Evolutionary conservation across 1,140 invertebrate genomes (phyloP).

Genomic region (Drosophila arizonae): DNA sequence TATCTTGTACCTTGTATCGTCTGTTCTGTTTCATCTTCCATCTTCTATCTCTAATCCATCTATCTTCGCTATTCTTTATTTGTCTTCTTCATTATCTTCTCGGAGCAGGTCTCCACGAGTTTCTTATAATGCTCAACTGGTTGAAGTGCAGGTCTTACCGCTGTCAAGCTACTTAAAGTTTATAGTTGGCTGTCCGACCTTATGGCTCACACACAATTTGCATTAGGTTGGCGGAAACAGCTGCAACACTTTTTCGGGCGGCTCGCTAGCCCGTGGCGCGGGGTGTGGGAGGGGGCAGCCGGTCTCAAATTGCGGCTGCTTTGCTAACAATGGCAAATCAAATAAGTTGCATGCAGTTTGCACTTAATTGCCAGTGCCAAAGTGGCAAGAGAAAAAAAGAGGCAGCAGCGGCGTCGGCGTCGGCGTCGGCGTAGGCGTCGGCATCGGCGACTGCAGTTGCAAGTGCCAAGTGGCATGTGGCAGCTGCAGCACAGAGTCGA

Average conservation of each 20-base stretch:
- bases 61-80: no score
- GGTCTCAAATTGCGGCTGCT: conserved; percentile 41
- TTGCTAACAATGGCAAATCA: conserved; percentile 54
- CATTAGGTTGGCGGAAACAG: conserved; percentile 22
- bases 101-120: neutral
- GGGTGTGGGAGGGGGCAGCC: neutral
- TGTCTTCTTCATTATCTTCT: neutral
- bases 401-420: neutral
- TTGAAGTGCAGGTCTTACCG: neutral
- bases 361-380: conserved; percentile 76
- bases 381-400: conserved; percentile 57
- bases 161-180: neutral
- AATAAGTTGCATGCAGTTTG: conserved; percentile 59
- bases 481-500: conserved; percentile 2
- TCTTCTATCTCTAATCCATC: no score
- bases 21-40: no score
- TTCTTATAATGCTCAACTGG: conserved; percentile 14
- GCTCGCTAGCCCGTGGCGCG: neutral
- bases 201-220: conserved; percentile 20
- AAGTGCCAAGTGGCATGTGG: conserved; percentile 17
- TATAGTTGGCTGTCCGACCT: neutral
- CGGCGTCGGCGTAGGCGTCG: no score
- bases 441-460: conserved; percentile 15
- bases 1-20: no score
- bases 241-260: conserved; percentile 9